A percentile compares a stretch with the other conserved stretches of the same genome.
Conservation (phyloP, 1,140 invertebrate species). For the Bilobella aurantiaca region DNA sequence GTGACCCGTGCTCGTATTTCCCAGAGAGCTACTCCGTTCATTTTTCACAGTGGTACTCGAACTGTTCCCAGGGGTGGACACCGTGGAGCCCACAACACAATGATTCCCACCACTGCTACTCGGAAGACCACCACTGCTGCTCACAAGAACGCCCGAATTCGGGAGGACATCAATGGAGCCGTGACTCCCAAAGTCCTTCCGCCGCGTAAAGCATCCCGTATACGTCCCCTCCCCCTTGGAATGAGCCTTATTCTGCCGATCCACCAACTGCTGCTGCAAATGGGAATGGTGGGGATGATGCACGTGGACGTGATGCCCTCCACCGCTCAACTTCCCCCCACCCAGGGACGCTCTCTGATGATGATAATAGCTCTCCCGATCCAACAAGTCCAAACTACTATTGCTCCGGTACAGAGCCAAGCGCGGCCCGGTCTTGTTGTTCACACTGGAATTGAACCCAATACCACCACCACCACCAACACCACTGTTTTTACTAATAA, state of each 20-base stretch:
- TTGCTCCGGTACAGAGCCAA: slow-evolving; percentile 31
- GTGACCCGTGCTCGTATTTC: no score
- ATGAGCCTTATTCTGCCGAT: slow-evolving; percentile 12
- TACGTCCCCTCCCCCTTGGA: background rate
- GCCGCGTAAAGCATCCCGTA: slow-evolving; percentile 36
- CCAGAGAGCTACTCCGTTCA: no score
- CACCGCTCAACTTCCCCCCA: no score
- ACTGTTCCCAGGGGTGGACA: no score
- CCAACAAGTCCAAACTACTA: slow-evolving; percentile 27
- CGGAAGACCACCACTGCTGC: no score
- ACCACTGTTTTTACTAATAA: slow-evolving; percentile 14
- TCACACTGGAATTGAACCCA: background rate
- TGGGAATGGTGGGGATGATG: slow-evolving; percentile 3
- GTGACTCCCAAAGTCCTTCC: slow-evolving; percentile 51
- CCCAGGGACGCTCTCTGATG: no score
- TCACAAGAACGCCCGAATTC: slow-evolving; percentile 46
- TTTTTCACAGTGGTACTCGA: no score
- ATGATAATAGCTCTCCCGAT: slow-evolving; percentile 27
- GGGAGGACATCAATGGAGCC: slow-evolving; percentile 58
- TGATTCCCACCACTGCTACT: no score
- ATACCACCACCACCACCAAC: no score
- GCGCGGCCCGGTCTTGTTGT: slow-evolving; percentile 29
- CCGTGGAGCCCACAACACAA: no score
- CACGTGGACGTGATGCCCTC: slow-evolving; percentile 10
- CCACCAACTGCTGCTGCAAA: no score